A percentile compares a stretch with the other conserved stretches of the same genome.
Conservation (phyloP, 1,140 invertebrate species). For the Leptopilina clavipes region DNA sequence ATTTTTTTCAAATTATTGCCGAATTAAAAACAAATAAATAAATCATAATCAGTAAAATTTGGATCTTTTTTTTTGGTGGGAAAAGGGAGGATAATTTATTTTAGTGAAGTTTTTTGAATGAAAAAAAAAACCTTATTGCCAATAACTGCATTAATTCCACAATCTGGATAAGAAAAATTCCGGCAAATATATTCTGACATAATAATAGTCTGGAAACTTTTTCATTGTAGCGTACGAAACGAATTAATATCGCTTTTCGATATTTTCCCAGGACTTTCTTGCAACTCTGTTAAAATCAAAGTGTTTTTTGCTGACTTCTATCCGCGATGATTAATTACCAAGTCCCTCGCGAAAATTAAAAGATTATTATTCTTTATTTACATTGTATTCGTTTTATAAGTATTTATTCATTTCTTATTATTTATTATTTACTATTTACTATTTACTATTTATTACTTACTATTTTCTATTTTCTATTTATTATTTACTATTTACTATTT, state of each 20-base stretch:
- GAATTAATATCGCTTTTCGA: slow-evolving; percentile 32
- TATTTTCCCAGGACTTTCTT: slow-evolving; percentile 30
- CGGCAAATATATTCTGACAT: background rate
- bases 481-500: no score
- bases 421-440: no score
- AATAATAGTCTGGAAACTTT: slow-evolving; percentile 25
- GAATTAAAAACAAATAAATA: background rate
- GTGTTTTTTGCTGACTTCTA: background rate
- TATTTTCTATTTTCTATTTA: no score
- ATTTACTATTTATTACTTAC: no score
- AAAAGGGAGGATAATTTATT: no score
- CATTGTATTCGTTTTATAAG: no score
- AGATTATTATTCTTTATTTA: background rate
- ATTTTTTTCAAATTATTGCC: no score
- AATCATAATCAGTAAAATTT: no score
- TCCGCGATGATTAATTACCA: slow-evolving; percentile 15
- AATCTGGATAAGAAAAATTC: slow-evolving; percentile 4
- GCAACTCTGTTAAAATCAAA: slow-evolving; percentile 11
- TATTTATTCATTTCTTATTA: no score
- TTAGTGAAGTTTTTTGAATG: no score
- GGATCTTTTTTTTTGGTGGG: no score
- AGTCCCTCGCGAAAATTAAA: background rate
- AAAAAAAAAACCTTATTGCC: background rate
- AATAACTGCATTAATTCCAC: slow-evolving; percentile 1
- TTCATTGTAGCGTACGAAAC: background rate